Conservation (phyloP, 2,113 vertebrate genomes). For the Pterocles orientalis region DNA sequence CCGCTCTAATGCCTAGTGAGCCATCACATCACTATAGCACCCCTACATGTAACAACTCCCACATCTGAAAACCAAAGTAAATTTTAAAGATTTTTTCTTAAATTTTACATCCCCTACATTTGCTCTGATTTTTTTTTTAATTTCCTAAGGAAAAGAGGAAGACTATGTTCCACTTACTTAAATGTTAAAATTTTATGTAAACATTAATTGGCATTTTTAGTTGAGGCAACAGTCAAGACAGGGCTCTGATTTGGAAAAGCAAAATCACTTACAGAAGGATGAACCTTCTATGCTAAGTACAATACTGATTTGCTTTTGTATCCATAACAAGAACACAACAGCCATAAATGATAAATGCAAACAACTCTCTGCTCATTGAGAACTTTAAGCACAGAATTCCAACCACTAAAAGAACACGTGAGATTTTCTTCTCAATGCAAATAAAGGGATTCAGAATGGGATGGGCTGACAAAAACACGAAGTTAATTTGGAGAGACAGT, state of each 20-base stretch:
- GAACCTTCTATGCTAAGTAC: background rate
- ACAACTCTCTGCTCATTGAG: background rate
- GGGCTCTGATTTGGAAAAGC: background rate
- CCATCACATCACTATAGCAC: background rate
- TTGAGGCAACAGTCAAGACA: background rate
- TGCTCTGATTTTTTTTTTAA: background rate
- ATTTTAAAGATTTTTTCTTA: background rate
- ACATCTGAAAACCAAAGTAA: background rate
- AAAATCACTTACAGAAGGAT: background rate
- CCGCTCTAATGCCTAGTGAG: background rate
- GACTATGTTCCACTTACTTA: background rate
- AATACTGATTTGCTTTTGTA: background rate
- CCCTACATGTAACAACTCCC: background rate
- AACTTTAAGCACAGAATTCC: background rate
- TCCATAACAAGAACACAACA: background rate
- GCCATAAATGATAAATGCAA: background rate
- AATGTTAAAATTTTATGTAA: background rate
- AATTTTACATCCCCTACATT: background rate
- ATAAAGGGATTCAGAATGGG: background rate
- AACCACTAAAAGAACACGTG: background rate
- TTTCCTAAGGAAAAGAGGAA: background rate
- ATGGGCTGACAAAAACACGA: background rate
- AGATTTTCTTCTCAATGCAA: background rate
- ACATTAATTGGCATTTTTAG: background rate
- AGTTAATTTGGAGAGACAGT: background rate